phyloP scores from a whole-genome alignment of 1,140 invertebrate species.

The Amphibalanus amphitrite region DNA sequence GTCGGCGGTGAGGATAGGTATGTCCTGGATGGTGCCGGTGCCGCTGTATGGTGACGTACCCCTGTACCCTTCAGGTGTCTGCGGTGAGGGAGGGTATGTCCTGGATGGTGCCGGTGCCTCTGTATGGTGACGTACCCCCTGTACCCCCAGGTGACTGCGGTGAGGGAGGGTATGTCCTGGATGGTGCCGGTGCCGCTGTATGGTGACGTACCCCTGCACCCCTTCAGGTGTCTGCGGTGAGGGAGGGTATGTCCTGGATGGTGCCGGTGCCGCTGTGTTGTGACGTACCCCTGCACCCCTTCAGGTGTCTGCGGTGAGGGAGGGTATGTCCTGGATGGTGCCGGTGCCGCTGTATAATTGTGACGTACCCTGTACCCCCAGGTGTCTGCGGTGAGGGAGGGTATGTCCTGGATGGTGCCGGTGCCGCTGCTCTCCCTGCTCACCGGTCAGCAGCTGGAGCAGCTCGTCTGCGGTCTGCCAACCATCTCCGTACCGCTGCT shows the following conservation, averaged over 20 bases:
- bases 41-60: too few species aligned
- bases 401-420: conserved; percentile 46
- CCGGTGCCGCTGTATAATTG: conserved; percentile 45
- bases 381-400: conserved; percentile 40
- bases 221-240: conserved; percentile 8
- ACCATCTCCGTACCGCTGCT: conserved; percentile 41
- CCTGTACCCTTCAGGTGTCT: too few species aligned
- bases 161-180: conserved; percentile 45
- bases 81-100: conserved; percentile 47
- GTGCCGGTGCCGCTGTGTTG: too few species aligned
- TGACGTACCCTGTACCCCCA: too few species aligned
- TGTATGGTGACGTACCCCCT: too few species aligned
- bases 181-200: conserved; percentile 45
- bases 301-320: conserved; percentile 39
- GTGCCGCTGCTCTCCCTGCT: conserved; percentile 42
- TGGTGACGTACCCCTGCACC: too few species aligned
- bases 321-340: conserved; percentile 46
- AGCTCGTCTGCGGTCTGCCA: conserved; percentile 45
- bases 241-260: background rate
- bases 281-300: too few species aligned
- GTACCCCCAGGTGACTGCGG: conserved; percentile 31
- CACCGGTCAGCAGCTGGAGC: conserved; percentile 40
- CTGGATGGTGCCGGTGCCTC: conserved; percentile 43
- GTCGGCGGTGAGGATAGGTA: background rate
- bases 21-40: background rate